Evolutionary conservation across 2,888 invertebrate species (phyloP).

Genomic region (Blera fallax): DNA sequence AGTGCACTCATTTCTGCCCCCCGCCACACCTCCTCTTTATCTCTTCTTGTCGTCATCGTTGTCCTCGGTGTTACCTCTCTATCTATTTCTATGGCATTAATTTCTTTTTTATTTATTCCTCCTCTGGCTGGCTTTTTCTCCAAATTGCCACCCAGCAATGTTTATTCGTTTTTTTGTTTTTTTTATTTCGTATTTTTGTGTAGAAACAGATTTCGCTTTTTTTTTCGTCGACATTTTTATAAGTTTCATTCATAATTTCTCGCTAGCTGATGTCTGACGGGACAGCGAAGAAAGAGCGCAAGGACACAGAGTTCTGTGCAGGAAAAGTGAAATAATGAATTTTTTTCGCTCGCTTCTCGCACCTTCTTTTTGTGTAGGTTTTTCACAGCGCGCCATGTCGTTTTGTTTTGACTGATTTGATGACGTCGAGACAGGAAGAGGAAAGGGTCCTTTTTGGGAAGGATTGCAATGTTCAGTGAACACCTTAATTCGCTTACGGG

Average conservation of each 20-base stretch:
- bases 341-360: slow-evolving; percentile 22
- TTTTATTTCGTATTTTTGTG: not conserved
- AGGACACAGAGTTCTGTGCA: slow-evolving; percentile 22
- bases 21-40: slow-evolving; percentile 4
- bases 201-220: slow-evolving; percentile 31
- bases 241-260: slow-evolving; percentile 68
- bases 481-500: slow-evolving; percentile 26
- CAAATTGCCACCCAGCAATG: slow-evolving; percentile 41
- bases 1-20: slow-evolving; percentile 51
- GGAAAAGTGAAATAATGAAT: slow-evolving; percentile 35
- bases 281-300: slow-evolving; percentile 30
- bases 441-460: not conserved
- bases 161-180: slow-evolving; percentile 20
- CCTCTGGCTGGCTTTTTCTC: slow-evolving; percentile 13
- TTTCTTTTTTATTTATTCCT: slow-evolving; percentile 43
- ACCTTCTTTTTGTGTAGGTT: slow-evolving; percentile 8
- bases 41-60: not conserved
- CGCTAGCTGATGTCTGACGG: slow-evolving; percentile 42
- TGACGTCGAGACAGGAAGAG: slow-evolving; percentile 35
- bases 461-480: slow-evolving; percentile 16
- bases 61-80: not conserved
- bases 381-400: not conserved
- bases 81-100: slow-evolving; percentile 58
- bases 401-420: slow-evolving; percentile 50
- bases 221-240: slow-evolving; percentile 43